Evolutionary conservation across 1,140 invertebrate genomes (phyloP), one percentile per base, ranked within the genome.

Genomic region (Ephestia elutella): DNA sequence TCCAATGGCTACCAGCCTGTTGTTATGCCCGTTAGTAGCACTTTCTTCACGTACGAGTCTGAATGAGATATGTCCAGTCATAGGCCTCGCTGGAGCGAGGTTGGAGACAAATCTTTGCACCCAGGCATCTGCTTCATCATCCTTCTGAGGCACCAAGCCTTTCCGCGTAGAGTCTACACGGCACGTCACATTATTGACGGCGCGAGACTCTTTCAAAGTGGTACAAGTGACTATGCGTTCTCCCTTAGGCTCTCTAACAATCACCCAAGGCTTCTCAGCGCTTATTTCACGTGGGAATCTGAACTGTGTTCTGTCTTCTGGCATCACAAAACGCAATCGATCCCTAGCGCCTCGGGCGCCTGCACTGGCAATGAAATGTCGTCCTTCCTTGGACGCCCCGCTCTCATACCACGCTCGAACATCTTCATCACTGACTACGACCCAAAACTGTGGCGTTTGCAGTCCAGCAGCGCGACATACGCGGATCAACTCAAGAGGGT

Each of bases 101-200:
- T 90, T 90, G 4, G 89, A 78, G 65, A 95, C 93, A 68, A 95
- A 95, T 49, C 89, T 90, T 28, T 92, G 90, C 20, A 95, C 79
- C 95, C 94, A 96, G 0, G 90, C 83, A 54, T 92, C 89, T 8
- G 95, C 91, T 66, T 94, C 92, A 8, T 90, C 85, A 58, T 92
- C 90, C 51, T 92, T 91, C 44, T 93, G 91, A 0, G 93, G 93
- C 13, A 94, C 90, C 9, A 95, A 80, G 7, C 93, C 93, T 59
- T 91, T 91, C n/a, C 87, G 90, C 21, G 91, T 89, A 15, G 90
- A 78, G 57, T 95, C 93, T 18, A 95, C 90, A 0, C 91, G 89
- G 66, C 94, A 96, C 0, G 93, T 94, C 1, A 95, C 94, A 68
- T 95, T 96, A 9, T 94, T 93, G 4, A 95, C 92, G 0, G 95